Conservation (phyloP, 2,113 vertebrate species). For the Abramis brama region DNA sequence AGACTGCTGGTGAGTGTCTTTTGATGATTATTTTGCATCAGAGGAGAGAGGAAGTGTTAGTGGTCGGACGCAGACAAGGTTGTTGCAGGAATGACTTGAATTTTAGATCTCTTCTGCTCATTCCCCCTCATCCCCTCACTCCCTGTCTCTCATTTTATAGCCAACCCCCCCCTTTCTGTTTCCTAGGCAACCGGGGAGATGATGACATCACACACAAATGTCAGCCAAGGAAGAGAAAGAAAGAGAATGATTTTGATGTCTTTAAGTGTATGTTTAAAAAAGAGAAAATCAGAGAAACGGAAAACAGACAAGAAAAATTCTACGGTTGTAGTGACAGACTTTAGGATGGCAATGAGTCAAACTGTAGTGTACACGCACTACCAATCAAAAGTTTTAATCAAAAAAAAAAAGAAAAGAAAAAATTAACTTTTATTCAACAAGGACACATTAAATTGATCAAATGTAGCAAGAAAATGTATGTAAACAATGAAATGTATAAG, state of each 20-base stretch:
- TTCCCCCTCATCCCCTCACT: slow-evolving; percentile 1
- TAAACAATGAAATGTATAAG: too few relatives aligned
- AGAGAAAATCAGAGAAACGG: slow-evolving; percentile 6
- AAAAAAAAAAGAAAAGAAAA: background rate
- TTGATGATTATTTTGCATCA: slow-evolving; percentile 29
- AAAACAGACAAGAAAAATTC: background rate
- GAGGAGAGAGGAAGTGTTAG: slow-evolving; percentile 13
- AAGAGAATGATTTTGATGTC: slow-evolving; percentile 20
- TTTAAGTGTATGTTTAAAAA: slow-evolving; percentile 14
- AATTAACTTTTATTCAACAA: background rate
- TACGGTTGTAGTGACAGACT: background rate
- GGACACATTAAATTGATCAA: background rate
- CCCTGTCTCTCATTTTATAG: slow-evolving; percentile 16
- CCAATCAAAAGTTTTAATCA: background rate
- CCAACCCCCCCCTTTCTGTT: slow-evolving; percentile 19
- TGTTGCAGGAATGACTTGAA: slow-evolving; percentile 44
- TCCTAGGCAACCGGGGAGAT: slow-evolving; percentile 45
- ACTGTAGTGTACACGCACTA: background rate
- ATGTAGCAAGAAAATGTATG: too few relatives aligned
- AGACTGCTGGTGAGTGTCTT: slow-evolving; percentile 38
- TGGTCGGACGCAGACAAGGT: slow-evolving; percentile 35
- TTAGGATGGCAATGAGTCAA: background rate
- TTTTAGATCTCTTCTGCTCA: slow-evolving; percentile 31
- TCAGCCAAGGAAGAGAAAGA: slow-evolving; percentile 44
- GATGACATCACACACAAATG: slow-evolving; percentile 57